phyloP scores from a whole-genome alignment of 2,888 invertebrate species.

The Caenorhabditis panamensis region DNA sequence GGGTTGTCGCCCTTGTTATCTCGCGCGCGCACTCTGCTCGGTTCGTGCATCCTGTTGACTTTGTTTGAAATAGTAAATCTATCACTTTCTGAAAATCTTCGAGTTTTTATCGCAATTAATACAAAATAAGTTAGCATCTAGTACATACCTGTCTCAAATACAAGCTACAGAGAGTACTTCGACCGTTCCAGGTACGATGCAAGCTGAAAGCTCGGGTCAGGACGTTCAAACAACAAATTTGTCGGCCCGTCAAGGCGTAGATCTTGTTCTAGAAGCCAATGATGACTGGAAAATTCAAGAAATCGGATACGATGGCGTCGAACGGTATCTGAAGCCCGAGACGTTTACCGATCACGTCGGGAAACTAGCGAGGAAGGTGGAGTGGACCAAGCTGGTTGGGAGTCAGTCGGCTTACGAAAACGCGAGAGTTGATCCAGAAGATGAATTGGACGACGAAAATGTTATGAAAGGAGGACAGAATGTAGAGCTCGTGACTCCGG shows the following conservation, averaged over 20 bases:
- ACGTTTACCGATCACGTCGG: conserved; percentile 74
- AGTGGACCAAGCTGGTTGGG: conserved; percentile 75
- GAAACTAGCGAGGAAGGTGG: conserved; percentile 72
- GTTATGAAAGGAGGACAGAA: conserved; percentile 38
- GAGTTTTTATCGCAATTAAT: neutral
- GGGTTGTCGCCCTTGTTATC: conserved; percentile 63
- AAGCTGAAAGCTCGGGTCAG: conserved; percentile 12
- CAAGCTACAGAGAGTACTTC: too few relatives aligned
- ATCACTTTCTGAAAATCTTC: neutral
- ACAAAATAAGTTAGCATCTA: neutral
- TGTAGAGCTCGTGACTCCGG: conserved; percentile 69
- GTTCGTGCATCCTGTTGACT: conserved; percentile 57
- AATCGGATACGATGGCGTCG: conserved; percentile 78
- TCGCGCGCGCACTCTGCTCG: conserved; percentile 65
- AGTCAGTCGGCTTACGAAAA: conserved; percentile 67
- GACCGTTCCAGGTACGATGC: conserved; percentile 12
- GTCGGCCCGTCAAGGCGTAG: conserved; percentile 50
- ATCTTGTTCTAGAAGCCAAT: conserved; percentile 61
- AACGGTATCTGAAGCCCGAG: conserved; percentile 74
- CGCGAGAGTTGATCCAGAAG: conserved; percentile 31
- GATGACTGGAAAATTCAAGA: conserved; percentile 77
- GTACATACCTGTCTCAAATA: neutral
- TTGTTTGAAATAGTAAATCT: neutral
- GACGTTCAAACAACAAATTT: neutral
- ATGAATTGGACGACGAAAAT: conserved; percentile 50